Conservation (phyloP, 2,797 vertebrate species). For the Pempheris klunzingeri region DNA sequence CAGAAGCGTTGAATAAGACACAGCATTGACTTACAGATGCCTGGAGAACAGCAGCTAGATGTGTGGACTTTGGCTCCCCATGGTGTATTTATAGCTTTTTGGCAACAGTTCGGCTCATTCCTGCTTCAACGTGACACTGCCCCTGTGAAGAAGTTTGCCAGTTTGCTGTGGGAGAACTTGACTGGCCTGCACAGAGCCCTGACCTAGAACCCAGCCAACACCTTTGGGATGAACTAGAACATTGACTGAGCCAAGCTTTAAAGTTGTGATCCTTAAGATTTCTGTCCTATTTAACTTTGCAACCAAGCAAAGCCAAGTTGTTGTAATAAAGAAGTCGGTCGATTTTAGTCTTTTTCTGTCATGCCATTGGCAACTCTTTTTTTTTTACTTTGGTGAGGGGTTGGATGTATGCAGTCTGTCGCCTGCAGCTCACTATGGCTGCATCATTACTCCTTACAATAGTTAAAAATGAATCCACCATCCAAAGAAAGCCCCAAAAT, state of each 20-base stretch:
- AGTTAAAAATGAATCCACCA: neutral
- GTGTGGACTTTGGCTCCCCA: too few species aligned
- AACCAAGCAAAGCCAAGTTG: too few species aligned
- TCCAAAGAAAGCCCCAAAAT: neutral
- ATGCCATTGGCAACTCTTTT: neutral
- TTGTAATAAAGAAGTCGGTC: too few species aligned
- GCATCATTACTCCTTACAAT: neutral
- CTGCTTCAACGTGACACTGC: too few species aligned
- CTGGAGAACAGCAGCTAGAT: too few species aligned
- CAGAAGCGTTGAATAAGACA: neutral
- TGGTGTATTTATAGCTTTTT: too few species aligned
- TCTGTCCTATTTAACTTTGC: neutral
- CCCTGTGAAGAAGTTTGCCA: neutral
- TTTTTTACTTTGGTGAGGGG: neutral
- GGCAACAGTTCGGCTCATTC: too few species aligned
- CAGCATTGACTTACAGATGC: neutral
- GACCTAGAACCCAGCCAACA: neutral
- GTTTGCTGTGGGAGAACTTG: neutral
- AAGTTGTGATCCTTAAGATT: neutral
- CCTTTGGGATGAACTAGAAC: neutral
- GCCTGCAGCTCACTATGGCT: too few species aligned
- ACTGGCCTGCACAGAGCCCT: too few species aligned
- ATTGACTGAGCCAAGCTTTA: neutral
- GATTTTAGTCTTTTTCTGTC: neutral
- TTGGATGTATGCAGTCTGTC: too few species aligned